Evolutionary conservation across 2,113 vertebrate species (phyloP).

Genomic region (Poeciliopsis turrubarensis): DNA sequence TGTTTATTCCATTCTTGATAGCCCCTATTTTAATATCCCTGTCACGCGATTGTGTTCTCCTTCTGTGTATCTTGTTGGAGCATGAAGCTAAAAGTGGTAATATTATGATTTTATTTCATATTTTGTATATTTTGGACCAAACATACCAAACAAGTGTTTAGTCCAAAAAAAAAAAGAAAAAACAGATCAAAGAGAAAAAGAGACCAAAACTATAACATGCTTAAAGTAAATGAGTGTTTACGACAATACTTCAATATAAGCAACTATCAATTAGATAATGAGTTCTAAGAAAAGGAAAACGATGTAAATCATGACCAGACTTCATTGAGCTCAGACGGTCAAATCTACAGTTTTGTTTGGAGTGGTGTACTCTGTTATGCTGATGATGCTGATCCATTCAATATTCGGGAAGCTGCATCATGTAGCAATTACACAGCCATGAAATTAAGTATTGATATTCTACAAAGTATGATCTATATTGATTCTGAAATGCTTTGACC

Average conservation of each 20-base stretch:
- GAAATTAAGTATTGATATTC: conserved; percentile 32
- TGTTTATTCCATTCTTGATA: not conserved
- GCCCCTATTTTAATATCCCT: not conserved
- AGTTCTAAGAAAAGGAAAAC: not conserved
- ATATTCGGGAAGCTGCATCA: conserved; percentile 7
- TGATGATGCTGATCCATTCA: not conserved
- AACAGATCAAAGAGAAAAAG: too few relatives aligned
- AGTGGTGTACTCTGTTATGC: not conserved
- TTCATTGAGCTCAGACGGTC: not conserved
- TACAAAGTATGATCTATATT: not conserved
- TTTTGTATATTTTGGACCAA: too few relatives aligned
- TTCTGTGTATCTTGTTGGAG: not conserved
- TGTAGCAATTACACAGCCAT: conserved; percentile 12
- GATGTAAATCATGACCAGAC: not conserved
- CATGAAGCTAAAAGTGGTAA: not conserved
- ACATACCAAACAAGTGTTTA: too few relatives aligned
- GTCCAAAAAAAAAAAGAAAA: too few relatives aligned
- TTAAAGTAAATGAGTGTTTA: too few relatives aligned
- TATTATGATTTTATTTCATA: too few relatives aligned
- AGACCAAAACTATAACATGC: too few relatives aligned
- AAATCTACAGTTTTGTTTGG: not conserved
- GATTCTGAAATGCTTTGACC: conserved; percentile 10
- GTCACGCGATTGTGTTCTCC: not conserved
- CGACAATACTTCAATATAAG: not conserved
- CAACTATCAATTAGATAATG: not conserved